phyloP scores from a whole-genome alignment of 2,113 vertebrate species.

The Podarcis muralis region DNA sequence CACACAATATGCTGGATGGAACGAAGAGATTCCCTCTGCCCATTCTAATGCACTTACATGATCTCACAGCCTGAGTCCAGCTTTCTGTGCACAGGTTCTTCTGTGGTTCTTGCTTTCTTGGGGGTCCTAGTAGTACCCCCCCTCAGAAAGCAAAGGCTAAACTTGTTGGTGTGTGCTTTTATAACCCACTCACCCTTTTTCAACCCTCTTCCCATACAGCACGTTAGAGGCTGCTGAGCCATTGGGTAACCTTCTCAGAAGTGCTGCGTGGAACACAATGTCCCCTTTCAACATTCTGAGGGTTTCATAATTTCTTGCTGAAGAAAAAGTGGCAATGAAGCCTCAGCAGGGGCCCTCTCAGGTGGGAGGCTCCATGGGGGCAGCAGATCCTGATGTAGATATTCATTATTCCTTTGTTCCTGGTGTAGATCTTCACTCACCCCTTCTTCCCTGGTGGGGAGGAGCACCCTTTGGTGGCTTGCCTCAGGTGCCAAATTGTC shows the following conservation, averaged over 20 bases:
- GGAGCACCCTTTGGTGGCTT: no score
- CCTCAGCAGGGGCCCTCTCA: background rate
- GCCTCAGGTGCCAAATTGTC: no score
- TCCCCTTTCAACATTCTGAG: background rate
- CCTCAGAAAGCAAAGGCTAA: background rate
- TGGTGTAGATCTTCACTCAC: no score
- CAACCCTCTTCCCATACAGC: background rate
- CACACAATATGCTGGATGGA: background rate
- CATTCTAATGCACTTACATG: no score
- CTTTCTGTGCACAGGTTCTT: background rate
- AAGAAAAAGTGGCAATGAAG: background rate
- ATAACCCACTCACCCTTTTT: background rate
- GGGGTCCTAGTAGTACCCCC: background rate
- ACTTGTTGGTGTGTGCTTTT: background rate
- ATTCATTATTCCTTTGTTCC: no score
- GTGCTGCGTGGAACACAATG: background rate
- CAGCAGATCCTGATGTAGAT: no score
- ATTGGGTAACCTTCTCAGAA: background rate
- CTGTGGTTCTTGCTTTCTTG: background rate
- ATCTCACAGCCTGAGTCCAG: no score
- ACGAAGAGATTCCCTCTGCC: background rate
- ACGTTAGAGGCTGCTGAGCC: background rate
- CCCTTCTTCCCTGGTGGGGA: no score
- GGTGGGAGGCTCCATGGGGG: no score
- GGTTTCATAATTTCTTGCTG: constrained; percentile 10